Evolutionary conservation across 2,888 invertebrate species (phyloP).

Genomic region (Drosophila suboccidentalis): DNA sequence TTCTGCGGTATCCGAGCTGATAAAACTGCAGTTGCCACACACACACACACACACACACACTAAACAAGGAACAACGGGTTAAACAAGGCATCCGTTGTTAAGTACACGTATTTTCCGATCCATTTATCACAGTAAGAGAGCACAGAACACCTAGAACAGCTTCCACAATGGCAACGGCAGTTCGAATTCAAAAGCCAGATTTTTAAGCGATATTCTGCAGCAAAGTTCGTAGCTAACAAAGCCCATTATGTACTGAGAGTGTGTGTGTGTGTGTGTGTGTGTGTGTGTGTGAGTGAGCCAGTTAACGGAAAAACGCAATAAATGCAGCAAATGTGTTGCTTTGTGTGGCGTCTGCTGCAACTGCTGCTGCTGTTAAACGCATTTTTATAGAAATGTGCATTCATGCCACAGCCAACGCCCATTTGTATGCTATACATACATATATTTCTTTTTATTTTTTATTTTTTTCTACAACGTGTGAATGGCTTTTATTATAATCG

Average conservation of each 20-base stretch:
- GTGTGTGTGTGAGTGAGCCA: conserved; percentile 41
- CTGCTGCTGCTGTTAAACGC: conserved; percentile 63
- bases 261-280: conserved; percentile 13
- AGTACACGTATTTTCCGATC: conserved; percentile 78
- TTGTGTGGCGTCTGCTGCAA: conserved; percentile 45
- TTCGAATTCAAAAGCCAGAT: conserved; percentile 44
- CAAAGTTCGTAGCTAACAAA: conserved; percentile 45
- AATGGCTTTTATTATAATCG: conserved; percentile 66
- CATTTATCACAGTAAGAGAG: conserved; percentile 74
- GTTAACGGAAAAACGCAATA: conserved; percentile 72
- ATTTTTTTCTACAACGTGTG: conserved; percentile 31
- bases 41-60: too few species aligned
- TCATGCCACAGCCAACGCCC: conserved; percentile 37
- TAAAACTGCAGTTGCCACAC: not conserved
- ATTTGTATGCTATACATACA: conserved; percentile 55
- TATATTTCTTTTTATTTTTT: conserved; percentile 15
- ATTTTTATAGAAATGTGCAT: conserved; percentile 74
- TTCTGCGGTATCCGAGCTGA: conserved; percentile 4
- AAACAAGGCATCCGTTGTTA: conserved; percentile 66
- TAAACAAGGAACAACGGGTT: conserved; percentile 30
- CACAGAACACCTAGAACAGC: conserved; percentile 19
- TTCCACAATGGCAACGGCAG: conserved; percentile 23
- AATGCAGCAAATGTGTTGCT: conserved; percentile 63
- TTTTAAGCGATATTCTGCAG: conserved; percentile 47
- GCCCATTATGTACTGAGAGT: conserved; percentile 21